Base-by-base conservation (phyloP, 2,888 invertebrate genomes). In the Sinhomidia bicolor region DNA sequence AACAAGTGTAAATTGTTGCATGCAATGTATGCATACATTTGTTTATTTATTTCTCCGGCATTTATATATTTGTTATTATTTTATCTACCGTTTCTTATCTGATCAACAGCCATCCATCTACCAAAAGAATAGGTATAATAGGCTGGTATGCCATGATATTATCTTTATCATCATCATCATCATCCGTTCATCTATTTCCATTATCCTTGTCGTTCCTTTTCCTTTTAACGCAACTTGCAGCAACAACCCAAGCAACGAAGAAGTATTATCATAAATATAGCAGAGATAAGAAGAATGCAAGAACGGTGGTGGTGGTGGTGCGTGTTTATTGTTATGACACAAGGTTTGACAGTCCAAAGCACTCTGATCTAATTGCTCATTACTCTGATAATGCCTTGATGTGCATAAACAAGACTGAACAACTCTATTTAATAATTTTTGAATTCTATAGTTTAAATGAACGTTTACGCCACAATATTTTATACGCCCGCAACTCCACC, bases 401-500 rank as follows among this genome's bases (percentile, higher is more conserved):
- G 36, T 57, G 26, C 44, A 26, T 44, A 81, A 65, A 81, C 29
- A 82, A 41, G 32, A 71, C 41, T 41, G 65, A 85, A 85, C 85
- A 54, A 85, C 85, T 85, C 51, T 85, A 85, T 85, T 85, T 85
- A 78, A 85, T 85, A 85, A 65, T 78, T 65, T 85, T 85, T 60
- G 44, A 74, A 65, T 78, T 78, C 51, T 14, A 78, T 78, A 29
- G 78, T 51, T 80, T 36, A 78, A 20, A 51, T 47, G 26, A n/a
- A 74, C 74, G 47, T 26, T 44, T 47, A 17, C 44, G 47, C 26
- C 41, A 79, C 79, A 32, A 86, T 80, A 86, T 86, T 80, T 86
- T 80, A 86, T 17, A 86, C 85, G 85, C 85, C 85, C 85, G 85
- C 85, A 80, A 80, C 36, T 36, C 65, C n/a, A n/a, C 54, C 36